Base-by-base conservation (phyloP, 2,888 invertebrate species). In the Cistogaster globosa region DNA sequence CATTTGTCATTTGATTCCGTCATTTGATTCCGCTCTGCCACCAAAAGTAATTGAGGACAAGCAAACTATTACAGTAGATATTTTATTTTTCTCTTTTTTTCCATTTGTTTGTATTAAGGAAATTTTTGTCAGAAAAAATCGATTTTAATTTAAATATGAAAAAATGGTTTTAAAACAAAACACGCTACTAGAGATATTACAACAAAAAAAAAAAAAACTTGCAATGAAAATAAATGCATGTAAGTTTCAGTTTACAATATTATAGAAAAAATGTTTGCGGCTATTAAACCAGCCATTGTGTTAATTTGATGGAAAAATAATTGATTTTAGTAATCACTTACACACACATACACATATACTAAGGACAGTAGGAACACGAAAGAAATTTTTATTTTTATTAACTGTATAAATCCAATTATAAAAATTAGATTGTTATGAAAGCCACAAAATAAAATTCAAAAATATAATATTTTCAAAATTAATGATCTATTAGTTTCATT, bases 111-210 rank as follows among this genome's bases (percentile, higher is more conserved):
- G 55, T 45, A 69, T 71, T 79, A 57, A 48, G 48, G 22, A 63
- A 79, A 63, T 53, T 36, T 62, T 69, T 48, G 36, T 65, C 22
- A 45, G n/a, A 77, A 81, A n/a, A 80, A 84, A 84, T 84, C 84
- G 72, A 84, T 84, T 81, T 82, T 74, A 77, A 84, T 84, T 84
- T 84, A 57, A 84, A 81, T 81, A 62, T 55, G 79, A 68, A 74
- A 84, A 67, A 58, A 32, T 45, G 9, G 0, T 58, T 57, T 48
- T 38, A 38, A 68, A 77, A 68, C 51, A 22, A 60, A 77, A 60
- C 81, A 84, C 72, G 81, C 84, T 53, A 78, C 42, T 42, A 62
- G 53, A 1, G 74, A 79, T 60, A 9, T 51, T 58, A 60, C 22
- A 48, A 22, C 0, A 55, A 55, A 75, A 76, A 51, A 55, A 55